A percentile compares a stretch with the other conserved stretches of the same genome.
phyloP scores from a whole-genome alignment of 2,797 vertebrate species.

The Danionella dracula region DNA sequence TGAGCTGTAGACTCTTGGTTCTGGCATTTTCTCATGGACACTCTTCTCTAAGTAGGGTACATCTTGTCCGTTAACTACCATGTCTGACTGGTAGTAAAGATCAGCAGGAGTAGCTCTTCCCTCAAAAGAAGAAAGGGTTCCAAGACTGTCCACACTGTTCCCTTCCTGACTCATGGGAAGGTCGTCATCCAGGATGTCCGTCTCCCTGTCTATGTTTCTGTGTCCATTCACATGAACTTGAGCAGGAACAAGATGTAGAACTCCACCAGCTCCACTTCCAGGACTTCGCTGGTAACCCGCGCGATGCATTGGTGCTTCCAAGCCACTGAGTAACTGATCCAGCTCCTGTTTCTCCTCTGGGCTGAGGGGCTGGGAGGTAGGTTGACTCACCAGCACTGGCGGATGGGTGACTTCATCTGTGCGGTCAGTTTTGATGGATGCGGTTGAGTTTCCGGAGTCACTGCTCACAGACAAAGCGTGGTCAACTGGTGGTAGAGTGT shows the following conservation, averaged over 20 bases:
- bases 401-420: conserved; percentile 77
- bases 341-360: conserved; percentile 86
- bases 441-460: conserved; percentile 94
- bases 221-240: conserved; percentile 93
- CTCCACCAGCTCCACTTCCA: conserved; percentile 42
- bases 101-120: conserved; percentile 74
- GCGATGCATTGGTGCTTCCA: conserved; percentile 79
- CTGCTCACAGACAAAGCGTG: conserved; percentile 96
- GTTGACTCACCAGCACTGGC: conserved; percentile 57
- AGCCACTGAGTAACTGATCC: conserved; percentile 90
- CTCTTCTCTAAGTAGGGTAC: conserved; percentile 63
- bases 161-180: conserved; percentile 85
- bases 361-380: conserved; percentile 64
- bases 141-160: conserved; percentile 88
- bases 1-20: conserved; percentile 45
- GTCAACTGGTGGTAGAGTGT: conserved; percentile 72
- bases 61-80: conserved; percentile 63
- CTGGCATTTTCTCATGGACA: conserved; percentile 52
- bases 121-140: conserved; percentile 87
- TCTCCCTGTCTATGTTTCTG: conserved; percentile 80
- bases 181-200: conserved; percentile 95
- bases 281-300: conserved; percentile 51
- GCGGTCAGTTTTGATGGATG: conserved; percentile 94
- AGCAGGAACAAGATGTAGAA: conserved; percentile 86
- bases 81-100: conserved; percentile 68